Conservation (phyloP, 2,888 invertebrate species). For the Pogonocherus hispidulus region DNA sequence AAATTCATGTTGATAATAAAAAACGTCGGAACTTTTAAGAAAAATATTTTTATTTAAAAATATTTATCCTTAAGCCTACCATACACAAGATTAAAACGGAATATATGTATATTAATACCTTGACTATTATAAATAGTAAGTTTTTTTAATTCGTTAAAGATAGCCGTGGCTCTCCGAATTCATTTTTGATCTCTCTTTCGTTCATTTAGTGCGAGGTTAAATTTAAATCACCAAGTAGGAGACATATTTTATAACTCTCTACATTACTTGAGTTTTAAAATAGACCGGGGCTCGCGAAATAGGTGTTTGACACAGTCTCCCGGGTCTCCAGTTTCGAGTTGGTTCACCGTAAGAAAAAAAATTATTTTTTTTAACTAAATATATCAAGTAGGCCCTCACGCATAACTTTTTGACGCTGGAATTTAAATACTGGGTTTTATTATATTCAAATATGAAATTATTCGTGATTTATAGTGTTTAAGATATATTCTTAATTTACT, state of each 20-base stretch:
- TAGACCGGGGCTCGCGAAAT: slow-evolving; percentile 43
- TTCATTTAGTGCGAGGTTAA: slow-evolving; percentile 41
- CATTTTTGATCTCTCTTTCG: slow-evolving; percentile 20
- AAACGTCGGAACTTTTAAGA: too few relatives aligned
- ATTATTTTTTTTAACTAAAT: background rate
- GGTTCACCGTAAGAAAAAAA: slow-evolving; percentile 33
- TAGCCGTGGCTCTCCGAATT: background rate
- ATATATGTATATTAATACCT: too few relatives aligned
- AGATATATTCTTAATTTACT: background rate
- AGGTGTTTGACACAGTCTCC: slow-evolving; percentile 51
- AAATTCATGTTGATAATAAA: too few relatives aligned
- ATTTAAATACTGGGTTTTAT: background rate
- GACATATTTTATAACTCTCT: slow-evolving; percentile 52
- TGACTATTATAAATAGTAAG: too few relatives aligned
- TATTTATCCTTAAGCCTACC: too few relatives aligned
- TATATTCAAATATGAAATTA: background rate
- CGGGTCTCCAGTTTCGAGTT: slow-evolving; percentile 46
- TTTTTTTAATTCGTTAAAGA: too few relatives aligned
- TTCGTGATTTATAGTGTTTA: background rate
- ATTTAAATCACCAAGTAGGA: slow-evolving; percentile 52
- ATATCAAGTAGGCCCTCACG: background rate
- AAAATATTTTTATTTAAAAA: too few relatives aligned
- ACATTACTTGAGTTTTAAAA: slow-evolving; percentile 45
- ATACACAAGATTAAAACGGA: too few relatives aligned
- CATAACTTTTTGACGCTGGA: background rate